Evolutionary conservation across 1,140 invertebrate species (phyloP).

Genomic region (Drosophila lowei): DNA sequence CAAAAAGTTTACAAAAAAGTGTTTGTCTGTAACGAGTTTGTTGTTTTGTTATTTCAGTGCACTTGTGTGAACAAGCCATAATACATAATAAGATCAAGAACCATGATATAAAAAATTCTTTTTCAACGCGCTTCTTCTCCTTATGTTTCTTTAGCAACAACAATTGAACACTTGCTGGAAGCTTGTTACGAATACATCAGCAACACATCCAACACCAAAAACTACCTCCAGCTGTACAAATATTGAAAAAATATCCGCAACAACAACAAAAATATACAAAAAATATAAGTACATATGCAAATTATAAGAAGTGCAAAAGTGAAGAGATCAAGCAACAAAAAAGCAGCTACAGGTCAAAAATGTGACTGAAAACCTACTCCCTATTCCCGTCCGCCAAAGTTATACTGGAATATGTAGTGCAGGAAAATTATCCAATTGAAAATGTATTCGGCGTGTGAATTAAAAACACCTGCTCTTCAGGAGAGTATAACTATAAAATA

Average conservation of each 20-base stretch:
- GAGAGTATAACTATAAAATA: not conserved
- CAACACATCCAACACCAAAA: constrained; percentile 8
- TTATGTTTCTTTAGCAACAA: constrained; percentile 26
- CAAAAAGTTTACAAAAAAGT: not conserved
- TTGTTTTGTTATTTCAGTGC: not conserved
- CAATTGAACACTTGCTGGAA: constrained; percentile 38
- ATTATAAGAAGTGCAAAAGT: not conserved
- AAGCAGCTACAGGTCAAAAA: not conserved
- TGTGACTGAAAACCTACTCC: constrained; percentile 6
- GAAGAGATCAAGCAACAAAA: not conserved
- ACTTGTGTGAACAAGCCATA: constrained; percentile 4
- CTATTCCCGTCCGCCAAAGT: constrained; percentile 16
- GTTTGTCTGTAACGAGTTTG: no score
- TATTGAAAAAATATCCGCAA: constrained; percentile 29
- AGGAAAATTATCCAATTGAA: not conserved
- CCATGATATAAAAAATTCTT: not conserved
- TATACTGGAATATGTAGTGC: not conserved
- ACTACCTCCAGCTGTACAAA: constrained; percentile 59
- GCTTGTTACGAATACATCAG: constrained; percentile 26
- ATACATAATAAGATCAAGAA: not conserved
- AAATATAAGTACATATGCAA: constrained; percentile 25
- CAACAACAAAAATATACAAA: constrained; percentile 20
- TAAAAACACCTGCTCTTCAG: not conserved
- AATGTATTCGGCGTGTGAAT: no score
- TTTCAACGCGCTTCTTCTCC: not conserved